Evolutionary conservation across 2,797 vertebrate genomes (phyloP).

Genomic region (Clarias platycephalus): DNA sequence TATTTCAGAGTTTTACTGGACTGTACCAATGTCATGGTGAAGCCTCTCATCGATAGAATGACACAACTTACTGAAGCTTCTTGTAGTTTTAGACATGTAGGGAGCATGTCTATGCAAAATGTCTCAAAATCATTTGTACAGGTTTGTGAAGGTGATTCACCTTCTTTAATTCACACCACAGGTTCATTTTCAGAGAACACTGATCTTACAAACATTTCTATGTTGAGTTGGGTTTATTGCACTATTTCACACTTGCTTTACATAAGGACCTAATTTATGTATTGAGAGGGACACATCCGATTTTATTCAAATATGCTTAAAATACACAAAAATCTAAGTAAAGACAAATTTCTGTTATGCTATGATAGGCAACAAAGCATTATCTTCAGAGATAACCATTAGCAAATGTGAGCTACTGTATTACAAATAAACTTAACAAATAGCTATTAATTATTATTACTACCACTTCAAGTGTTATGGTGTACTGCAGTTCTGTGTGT

Average conservation of each 20-base stretch:
- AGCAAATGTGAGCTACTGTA: too few species aligned
- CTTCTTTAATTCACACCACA: background rate
- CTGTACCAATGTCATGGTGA: background rate
- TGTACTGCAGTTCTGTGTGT: too few species aligned
- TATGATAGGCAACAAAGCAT: too few species aligned
- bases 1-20: background rate
- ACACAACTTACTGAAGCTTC: background rate
- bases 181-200: too few species aligned
- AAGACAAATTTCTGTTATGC: too few species aligned
- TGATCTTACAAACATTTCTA: background rate
- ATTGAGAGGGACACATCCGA: background rate
- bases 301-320: too few species aligned
- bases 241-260: background rate
- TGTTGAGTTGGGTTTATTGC: background rate
- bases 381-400: too few species aligned
- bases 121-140: background rate
- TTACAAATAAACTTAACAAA: too few species aligned
- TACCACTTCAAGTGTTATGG: too few species aligned
- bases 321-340: too few species aligned
- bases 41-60: background rate
- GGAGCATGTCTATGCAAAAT: background rate
- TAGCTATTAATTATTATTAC: too few species aligned
- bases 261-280: background rate
- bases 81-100: background rate
- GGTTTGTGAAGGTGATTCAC: background rate